These are phyloP conservation scores for Amphimallon solstitiale DNA, from an alignment of 2,888 invertebrate species.

Conservation along the genomic window DNA sequence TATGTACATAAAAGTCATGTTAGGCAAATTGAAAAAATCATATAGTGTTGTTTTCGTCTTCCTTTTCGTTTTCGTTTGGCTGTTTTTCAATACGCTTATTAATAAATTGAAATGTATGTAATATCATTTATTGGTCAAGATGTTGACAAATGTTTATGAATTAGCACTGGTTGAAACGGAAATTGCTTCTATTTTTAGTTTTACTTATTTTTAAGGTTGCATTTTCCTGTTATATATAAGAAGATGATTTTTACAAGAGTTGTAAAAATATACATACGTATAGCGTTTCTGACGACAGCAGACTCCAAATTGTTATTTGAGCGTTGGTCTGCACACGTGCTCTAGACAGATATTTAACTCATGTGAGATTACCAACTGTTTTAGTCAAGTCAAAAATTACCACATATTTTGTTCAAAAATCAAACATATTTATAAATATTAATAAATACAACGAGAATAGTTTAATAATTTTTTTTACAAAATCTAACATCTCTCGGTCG, in stretches of 20 bases:
- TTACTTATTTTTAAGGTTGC: conserved; percentile 31
- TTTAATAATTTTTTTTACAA: no score
- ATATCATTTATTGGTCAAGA: conserved; percentile 8
- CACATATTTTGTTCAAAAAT: no score
- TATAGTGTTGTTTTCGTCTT: no score
- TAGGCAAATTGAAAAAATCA: no score
- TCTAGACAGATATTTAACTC: neutral
- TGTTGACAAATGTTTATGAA: conserved; percentile 17
- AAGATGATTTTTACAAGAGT: conserved; percentile 29
- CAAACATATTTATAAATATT: no score
- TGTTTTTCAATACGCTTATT: no score
- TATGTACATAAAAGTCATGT: no score
- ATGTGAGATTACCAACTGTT: neutral
- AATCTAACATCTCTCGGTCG: no score
- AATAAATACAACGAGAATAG: no score
- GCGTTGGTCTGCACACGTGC: conserved; percentile 12
- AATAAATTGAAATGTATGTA: conserved; percentile 2
- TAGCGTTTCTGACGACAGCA: conserved; percentile 13
- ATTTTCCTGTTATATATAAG: conserved; percentile 26
- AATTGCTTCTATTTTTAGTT: conserved; percentile 31
- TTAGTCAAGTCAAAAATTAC: no score
- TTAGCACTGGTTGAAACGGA: conserved; percentile 8
- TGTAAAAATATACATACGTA: conserved; percentile 29
- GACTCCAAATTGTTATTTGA: conserved; percentile 1
- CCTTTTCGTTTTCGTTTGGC: no score